Conservation (phyloP, 2,113 vertebrate genomes). For the Tachuris rubrigastra region DNA sequence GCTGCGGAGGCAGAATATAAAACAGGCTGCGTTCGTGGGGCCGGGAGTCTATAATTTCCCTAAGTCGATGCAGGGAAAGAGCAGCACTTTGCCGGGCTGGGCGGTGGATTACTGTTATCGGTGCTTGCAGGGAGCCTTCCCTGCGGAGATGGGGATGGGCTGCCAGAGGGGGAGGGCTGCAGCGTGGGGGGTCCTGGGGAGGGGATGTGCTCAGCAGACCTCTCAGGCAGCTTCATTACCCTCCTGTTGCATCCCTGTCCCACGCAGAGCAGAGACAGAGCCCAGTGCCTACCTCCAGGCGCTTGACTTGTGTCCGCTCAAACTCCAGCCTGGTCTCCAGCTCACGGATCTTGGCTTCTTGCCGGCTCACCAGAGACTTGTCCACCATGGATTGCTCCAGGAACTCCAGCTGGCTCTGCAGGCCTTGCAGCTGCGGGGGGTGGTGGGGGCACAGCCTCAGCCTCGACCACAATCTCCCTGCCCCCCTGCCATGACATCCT, state of each 20-base stretch:
- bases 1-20: slow-evolving; percentile 74
- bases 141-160: not conserved
- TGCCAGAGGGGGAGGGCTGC: not conserved
- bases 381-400: slow-evolving; percentile 98
- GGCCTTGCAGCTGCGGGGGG: slow-evolving; percentile 83
- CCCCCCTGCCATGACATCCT: accelerated
- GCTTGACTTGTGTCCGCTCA: slow-evolving; percentile 95
- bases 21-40: slow-evolving; percentile 61
- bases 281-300: slow-evolving; percentile 83
- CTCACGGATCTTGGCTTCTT: slow-evolving; percentile 94
- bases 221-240: not conserved
- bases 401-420: slow-evolving; percentile 96
- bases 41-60: slow-evolving; percentile 41
- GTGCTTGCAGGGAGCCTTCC: not conserved
- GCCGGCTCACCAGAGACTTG: slow-evolving; percentile 92
- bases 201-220: not conserved
- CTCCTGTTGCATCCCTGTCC: not conserved
- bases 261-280: not conserved
- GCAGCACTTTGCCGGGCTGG: slow-evolving; percentile 27
- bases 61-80: slow-evolving; percentile 33
- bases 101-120: slow-evolving; percentile 34
- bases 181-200: not conserved
- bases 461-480: not conserved
- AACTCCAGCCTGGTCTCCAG: slow-evolving; percentile 96
- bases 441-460: not conserved